A percentile compares a stretch with the other conserved stretches of the same genome.
Evolutionary conservation across 2,113 vertebrate species (phyloP).

Genomic region (Embiotoca jacksoni): DNA sequence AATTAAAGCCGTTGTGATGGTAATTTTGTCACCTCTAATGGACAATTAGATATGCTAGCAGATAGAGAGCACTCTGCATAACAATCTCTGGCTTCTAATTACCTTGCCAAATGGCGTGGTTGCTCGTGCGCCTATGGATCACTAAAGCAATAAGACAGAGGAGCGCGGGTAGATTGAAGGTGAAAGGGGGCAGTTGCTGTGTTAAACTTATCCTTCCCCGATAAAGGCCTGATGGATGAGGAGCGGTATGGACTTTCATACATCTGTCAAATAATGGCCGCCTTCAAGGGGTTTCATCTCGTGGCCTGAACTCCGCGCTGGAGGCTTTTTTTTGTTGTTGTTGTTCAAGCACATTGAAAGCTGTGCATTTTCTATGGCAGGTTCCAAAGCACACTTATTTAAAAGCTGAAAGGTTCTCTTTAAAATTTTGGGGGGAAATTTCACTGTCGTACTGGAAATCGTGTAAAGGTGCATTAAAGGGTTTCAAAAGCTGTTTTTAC

Average conservation of each 20-base stretch:
- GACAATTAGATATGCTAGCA: slow-evolving; percentile 79
- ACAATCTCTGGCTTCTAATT: slow-evolving; percentile 73
- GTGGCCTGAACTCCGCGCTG: background rate
- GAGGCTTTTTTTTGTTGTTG: background rate
- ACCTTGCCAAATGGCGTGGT: slow-evolving; percentile 57
- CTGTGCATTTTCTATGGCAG: too few species aligned
- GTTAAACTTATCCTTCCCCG: slow-evolving; percentile 58
- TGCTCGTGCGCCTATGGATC: slow-evolving; percentile 53
- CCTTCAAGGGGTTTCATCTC: slow-evolving; percentile 22
- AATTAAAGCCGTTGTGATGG: slow-evolving; percentile 76
- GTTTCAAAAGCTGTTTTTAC: background rate
- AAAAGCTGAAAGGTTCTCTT: too few species aligned
- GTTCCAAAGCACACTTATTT: background rate
- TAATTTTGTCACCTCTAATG: slow-evolving; percentile 81
- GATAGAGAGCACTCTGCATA: slow-evolving; percentile 66
- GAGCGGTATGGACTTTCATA: slow-evolving; percentile 36
- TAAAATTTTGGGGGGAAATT: background rate
- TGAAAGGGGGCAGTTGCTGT: slow-evolving; percentile 59
- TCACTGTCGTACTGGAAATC: background rate
- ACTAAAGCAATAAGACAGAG: slow-evolving; percentile 52
- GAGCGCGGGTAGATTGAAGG: slow-evolving; percentile 52
- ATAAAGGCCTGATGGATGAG: slow-evolving; percentile 61
- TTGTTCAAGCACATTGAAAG: background rate
- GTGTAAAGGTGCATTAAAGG: background rate
- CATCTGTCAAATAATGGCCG: slow-evolving; percentile 35